Base-by-base conservation (phyloP, 2,797 vertebrate species). In the Corythornis leucogaster region DNA sequence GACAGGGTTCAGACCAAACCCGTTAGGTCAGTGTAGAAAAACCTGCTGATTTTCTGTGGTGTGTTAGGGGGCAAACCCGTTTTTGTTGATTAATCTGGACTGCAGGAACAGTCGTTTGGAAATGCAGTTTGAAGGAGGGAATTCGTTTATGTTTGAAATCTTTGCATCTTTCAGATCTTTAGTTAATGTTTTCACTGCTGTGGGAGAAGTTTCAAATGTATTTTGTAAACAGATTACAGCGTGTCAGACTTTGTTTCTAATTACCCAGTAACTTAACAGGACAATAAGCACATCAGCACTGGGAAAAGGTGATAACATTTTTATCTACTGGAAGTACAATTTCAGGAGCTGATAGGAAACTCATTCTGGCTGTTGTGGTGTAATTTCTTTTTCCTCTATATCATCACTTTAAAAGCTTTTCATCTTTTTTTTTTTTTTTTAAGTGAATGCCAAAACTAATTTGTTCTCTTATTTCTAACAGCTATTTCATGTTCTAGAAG, bases 181-280 rank as follows among this genome's bases (percentile, higher is more conserved):
- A 84, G 21, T 55, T 55, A 74, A 54, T 53, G 46, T 75, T 93
- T 92, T 92, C 1, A n/a, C 77, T 87, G 69, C 62, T 89, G 40
- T 43, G 89, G 80, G 69, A 80, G 54, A 85, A 59, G 58, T 92
- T 92, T 95, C 83, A 80, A 28, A 80, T 73, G 55, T 55, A 38
- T 80, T 92, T 46, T 89, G 62, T 80, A 75, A 92, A 85, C 58
- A 95, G 86, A 92, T 90, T 83, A 63, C 78, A 73, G 46, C 62
- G 81, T 94, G 93, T 94, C 88, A 94, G 94, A 92, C 88, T 91
- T 96, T 89, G 92, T 76, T 92, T 85, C 86, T 94, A 90, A 95
- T 95, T 92, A 78, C 85, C 1, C 4, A 90, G 80, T 89, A 84
- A 87, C 89, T 94, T 92, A 70, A 85, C 80, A 86, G 84, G 85